Conservation (phyloP, 1,140 invertebrate genomes). For the Drosophila bocki region DNA sequence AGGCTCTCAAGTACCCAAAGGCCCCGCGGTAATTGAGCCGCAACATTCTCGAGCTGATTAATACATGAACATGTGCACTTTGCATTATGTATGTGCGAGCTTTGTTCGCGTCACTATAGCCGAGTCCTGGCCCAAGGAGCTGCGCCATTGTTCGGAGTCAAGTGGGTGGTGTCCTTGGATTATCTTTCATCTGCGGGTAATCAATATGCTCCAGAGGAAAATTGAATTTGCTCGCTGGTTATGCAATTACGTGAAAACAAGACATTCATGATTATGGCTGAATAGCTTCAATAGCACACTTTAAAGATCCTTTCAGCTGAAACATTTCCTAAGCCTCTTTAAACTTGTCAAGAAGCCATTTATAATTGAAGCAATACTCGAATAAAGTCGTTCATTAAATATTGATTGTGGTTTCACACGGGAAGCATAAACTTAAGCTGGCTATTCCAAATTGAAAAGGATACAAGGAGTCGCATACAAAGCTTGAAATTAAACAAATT, state of each 20-base stretch:
- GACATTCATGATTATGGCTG: neutral
- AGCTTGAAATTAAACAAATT: neutral
- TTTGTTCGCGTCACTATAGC: slow-evolving; percentile 41
- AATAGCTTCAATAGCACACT: neutral
- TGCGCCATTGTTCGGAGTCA: slow-evolving; percentile 25
- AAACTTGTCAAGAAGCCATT: neutral
- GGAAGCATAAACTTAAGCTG: neutral
- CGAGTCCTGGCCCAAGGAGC: slow-evolving; percentile 1
- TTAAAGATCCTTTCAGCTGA: no score
- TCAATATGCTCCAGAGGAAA: slow-evolving; percentile 33
- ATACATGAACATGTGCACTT: slow-evolving; percentile 44
- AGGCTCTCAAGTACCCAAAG: slow-evolving; percentile 47
- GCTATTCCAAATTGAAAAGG: neutral
- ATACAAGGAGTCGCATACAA: neutral
- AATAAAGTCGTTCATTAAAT: neutral
- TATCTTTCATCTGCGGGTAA: slow-evolving; percentile 40
- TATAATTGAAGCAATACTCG: neutral
- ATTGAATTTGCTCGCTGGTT: slow-evolving; percentile 10
- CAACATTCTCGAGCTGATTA: slow-evolving; percentile 70
- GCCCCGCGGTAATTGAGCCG: slow-evolving; percentile 60
- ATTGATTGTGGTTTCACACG: neutral
- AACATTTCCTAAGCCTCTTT: neutral
- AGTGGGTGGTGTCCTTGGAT: slow-evolving; percentile 30
- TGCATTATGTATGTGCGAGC: slow-evolving; percentile 25
- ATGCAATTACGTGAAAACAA: slow-evolving; percentile 21